A percentile compares a stretch with the other conserved stretches of the same genome.
These are phyloP conservation scores for Eclectus roratus DNA, from an alignment of 2,113 vertebrate species.

Conservation along the genomic window DNA sequence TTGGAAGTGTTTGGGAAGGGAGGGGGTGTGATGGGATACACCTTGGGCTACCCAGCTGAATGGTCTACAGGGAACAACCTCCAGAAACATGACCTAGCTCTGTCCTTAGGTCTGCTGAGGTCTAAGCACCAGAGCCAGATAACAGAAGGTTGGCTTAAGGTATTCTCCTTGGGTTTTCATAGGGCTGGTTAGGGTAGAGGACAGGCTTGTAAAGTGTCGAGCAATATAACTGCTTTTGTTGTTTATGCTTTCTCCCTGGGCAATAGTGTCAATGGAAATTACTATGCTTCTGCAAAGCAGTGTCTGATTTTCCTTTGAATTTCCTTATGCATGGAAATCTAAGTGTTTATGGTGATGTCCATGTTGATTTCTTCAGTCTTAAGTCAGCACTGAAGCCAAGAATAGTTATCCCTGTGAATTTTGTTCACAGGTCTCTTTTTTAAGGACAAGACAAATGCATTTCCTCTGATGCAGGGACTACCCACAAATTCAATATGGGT, in stretches of 20 bases:
- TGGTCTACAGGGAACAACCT: neutral
- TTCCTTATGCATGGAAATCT: neutral
- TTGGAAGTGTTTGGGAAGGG: neutral
- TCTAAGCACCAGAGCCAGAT: neutral
- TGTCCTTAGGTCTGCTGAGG: neutral
- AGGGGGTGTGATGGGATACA: neutral
- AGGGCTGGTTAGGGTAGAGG: neutral
- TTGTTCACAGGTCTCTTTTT: neutral
- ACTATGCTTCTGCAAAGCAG: neutral
- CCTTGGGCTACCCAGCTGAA: neutral
- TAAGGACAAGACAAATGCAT: neutral
- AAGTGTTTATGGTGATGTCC: neutral
- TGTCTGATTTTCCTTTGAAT: neutral
- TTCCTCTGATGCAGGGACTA: neutral
- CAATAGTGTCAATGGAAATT: neutral
- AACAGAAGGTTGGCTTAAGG: neutral
- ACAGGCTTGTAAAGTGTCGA: neutral
- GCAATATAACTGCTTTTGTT: neutral
- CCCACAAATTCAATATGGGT: fast-evolving
- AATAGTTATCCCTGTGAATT: neutral
- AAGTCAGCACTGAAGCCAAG: neutral
- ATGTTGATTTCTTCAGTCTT: neutral
- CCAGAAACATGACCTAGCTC: neutral
- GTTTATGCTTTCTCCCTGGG: neutral
- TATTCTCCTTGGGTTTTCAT: neutral